Conservation (phyloP, 2,113 vertebrate genomes). For the Corythaixoides concolor region DNA sequence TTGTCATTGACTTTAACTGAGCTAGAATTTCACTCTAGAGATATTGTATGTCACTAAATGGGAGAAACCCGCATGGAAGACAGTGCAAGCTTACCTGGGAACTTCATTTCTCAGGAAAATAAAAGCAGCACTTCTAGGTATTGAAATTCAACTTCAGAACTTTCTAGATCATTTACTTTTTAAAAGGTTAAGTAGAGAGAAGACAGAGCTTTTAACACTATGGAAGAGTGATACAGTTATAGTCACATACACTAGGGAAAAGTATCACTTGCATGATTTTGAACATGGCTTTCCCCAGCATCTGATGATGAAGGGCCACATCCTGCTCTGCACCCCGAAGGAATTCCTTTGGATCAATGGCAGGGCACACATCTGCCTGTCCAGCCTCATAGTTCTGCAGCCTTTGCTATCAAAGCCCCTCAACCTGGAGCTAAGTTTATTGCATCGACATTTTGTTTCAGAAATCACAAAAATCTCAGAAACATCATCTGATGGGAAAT, state of each 20-base stretch:
- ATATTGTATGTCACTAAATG: not conserved
- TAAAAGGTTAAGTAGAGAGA: not conserved
- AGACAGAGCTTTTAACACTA: not conserved
- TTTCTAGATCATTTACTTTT: not conserved
- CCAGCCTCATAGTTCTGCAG: not conserved
- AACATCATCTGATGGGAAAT: not conserved
- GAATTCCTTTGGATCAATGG: not conserved
- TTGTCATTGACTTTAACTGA: not conserved
- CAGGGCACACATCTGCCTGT: not conserved
- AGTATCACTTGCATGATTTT: not conserved
- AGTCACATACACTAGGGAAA: not conserved
- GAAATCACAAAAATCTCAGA: not conserved
- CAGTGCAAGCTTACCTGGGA: not conserved
- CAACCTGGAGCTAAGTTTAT: not conserved
- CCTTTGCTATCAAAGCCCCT: not conserved
- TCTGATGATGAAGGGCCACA: not conserved
- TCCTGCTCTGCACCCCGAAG: not conserved
- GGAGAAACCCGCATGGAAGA: not conserved
- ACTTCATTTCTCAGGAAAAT: not conserved
- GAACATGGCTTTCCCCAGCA: not conserved
- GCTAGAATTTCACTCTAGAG: not conserved
- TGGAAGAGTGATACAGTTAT: not conserved
- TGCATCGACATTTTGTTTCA: fast-evolving
- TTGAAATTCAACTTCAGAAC: not conserved
- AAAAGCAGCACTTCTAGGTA: not conserved